Conservation (phyloP, 2,888 invertebrate species). For the Dasysyrphus tricinctus region DNA sequence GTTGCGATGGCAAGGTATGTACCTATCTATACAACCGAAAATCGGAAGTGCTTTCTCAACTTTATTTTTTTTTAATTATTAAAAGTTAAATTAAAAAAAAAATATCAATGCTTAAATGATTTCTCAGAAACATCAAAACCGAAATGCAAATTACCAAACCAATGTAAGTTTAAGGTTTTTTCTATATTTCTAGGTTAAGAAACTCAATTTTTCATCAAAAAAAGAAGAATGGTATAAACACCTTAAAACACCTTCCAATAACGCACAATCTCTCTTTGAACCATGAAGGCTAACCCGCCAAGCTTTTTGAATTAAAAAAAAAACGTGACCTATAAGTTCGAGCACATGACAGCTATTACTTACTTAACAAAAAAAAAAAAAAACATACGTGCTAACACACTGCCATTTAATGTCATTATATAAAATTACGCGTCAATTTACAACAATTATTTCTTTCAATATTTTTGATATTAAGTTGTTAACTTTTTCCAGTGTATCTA, state of each 20-base stretch:
- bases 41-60: no score
- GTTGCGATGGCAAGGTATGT: no score
- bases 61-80: no score
- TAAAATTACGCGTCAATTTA: slow-evolving; percentile 19
- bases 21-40: no score
- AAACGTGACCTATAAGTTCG: slow-evolving; percentile 52
- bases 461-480: background rate
- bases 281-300: background rate
- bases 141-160: no score
- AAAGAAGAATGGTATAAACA: no score
- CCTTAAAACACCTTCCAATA: background rate
- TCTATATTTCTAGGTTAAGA: background rate
- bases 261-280: background rate
- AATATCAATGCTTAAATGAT: no score
- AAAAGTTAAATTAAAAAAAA: no score
- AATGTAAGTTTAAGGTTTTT: no score
- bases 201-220: background rate
- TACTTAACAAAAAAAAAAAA: background rate
- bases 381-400: slow-evolving; percentile 1
- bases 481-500: background rate
- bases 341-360: slow-evolving; percentile 30
- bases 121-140: no score
- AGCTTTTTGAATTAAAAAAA: slow-evolving; percentile 18
- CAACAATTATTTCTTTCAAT: slow-evolving; percentile 5
- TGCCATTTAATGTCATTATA: slow-evolving; percentile 29